Evolutionary conservation across 1,140 invertebrate species (phyloP).

Genomic region (Telenomus remus): DNA sequence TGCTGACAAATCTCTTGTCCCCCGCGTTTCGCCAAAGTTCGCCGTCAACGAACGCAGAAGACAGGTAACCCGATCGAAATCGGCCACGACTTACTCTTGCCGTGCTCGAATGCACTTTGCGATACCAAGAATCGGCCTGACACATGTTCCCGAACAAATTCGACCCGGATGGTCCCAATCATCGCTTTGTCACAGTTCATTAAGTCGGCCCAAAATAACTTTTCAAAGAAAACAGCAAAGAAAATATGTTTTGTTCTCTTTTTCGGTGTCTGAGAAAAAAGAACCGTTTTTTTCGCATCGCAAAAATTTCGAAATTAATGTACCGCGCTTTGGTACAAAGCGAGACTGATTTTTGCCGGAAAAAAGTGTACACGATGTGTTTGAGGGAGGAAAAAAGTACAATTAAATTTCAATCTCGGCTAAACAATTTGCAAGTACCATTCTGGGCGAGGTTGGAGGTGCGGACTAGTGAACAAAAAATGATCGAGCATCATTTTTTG

Average conservation of each 20-base stretch:
- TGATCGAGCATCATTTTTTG: too few relatives aligned
- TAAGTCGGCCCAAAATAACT: neutral
- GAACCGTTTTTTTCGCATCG: too few relatives aligned
- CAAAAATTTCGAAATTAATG: too few relatives aligned
- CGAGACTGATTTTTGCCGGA: too few relatives aligned
- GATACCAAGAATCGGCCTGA: conserved; percentile 27
- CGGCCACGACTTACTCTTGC: conserved; percentile 24
- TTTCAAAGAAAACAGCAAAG: neutral
- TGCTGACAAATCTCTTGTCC: conserved; percentile 23
- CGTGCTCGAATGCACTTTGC: conserved; percentile 38
- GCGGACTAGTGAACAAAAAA: too few relatives aligned
- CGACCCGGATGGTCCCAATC: conserved; percentile 1
- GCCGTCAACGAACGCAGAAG: conserved; percentile 19
- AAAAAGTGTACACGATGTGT: too few relatives aligned
- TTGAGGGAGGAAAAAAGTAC: too few relatives aligned
- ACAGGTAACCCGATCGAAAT: conserved; percentile 43
- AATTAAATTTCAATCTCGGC: too few relatives aligned
- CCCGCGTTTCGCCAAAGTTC: conserved; percentile 23
- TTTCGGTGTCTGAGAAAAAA: too few relatives aligned
- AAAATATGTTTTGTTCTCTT: neutral
- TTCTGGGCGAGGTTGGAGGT: too few relatives aligned
- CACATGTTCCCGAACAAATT: conserved; percentile 8
- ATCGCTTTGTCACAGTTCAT: conserved; percentile 1
- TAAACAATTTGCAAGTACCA: too few relatives aligned
- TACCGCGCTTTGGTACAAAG: too few relatives aligned